Evolutionary conservation across 1,140 invertebrate genomes (phyloP), one percentile per base, ranked within the genome.

Genomic region (Drosophila malerkotliana): DNA sequence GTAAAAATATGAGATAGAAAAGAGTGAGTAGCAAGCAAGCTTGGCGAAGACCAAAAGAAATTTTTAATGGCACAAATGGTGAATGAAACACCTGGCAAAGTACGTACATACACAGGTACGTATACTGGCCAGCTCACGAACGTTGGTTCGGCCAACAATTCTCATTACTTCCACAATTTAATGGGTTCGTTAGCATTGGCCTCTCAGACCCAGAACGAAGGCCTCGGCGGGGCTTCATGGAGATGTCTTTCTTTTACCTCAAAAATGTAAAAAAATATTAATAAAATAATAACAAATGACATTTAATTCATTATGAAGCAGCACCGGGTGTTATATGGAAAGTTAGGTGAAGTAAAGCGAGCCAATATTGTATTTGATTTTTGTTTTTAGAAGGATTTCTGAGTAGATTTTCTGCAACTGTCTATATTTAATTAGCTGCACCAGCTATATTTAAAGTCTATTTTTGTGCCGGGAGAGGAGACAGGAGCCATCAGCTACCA

Each of bases 11-110:
- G 64, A 64, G 66, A 71, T 57, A 71, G 54, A 82, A 68, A 64
- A 56, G 34, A 52, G 39, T 15, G 14, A 34, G 15, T 26, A 49
- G 21, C 41, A 26, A 52, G 18, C 24, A 47, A 7, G 41, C 61
- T 66, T 51, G 52, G 68, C 72, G 58, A 44, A 73, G 69, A 64
- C 74, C 83, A 82, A 82, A 85, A 87, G 75, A 88, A 88, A 88
- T 82, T 79, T 76, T 84, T 84, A 84, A 84, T 79, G 79, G 80
- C 80, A 54, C 57, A 82, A 82, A 79, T 83, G 72, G 75, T 83
- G 34, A 87, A 83, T 83, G 79, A 83, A 79, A 87, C 83, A 87
- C 83, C 83, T 87, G 83, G 83, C 79, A 56, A 87, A 72, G 45
- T 72, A 68, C 71, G 60, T 28, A 28, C 6, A 28, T 28, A 28